phyloP scores from a whole-genome alignment of 2,113 vertebrate genomes.

The Crotalus tigris region DNA sequence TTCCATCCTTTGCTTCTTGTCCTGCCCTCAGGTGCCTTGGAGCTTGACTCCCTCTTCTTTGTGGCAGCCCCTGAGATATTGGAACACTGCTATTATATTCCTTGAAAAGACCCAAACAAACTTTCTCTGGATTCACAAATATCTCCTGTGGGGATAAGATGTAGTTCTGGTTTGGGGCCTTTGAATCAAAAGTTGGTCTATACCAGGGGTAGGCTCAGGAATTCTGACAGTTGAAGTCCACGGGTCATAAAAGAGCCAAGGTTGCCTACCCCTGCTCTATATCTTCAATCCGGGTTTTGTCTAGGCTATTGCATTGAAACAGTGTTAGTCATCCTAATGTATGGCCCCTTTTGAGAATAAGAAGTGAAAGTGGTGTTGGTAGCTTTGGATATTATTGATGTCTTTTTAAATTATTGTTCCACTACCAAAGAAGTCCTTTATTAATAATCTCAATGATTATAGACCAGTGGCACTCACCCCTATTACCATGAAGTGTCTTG shows the following conservation, averaged over 20 bases:
- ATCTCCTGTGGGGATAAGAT: background rate
- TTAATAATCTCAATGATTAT: no score
- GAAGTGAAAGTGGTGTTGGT: background rate
- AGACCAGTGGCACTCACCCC: no score
- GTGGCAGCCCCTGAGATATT: no score
- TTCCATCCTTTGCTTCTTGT: no score
- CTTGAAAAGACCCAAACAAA: background rate
- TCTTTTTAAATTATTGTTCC: no score
- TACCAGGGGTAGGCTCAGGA: background rate
- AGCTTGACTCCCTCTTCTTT: no score
- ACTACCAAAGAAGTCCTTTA: no score
- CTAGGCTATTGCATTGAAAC: background rate
- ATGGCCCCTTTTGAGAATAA: background rate
- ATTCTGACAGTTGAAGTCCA: no score
- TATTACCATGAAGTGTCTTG: no score
- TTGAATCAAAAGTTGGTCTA: background rate
- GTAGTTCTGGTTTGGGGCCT: background rate
- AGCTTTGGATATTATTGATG: background rate
- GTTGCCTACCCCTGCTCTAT: background rate
- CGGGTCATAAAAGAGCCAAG: no score
- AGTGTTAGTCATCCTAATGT: background rate
- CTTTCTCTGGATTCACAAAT: background rate
- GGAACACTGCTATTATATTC: background rate
- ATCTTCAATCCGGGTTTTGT: background rate
- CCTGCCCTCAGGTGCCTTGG: no score